Base-by-base conservation (phyloP, 2,888 invertebrate species). In the Platycnemis pennipes region DNA sequence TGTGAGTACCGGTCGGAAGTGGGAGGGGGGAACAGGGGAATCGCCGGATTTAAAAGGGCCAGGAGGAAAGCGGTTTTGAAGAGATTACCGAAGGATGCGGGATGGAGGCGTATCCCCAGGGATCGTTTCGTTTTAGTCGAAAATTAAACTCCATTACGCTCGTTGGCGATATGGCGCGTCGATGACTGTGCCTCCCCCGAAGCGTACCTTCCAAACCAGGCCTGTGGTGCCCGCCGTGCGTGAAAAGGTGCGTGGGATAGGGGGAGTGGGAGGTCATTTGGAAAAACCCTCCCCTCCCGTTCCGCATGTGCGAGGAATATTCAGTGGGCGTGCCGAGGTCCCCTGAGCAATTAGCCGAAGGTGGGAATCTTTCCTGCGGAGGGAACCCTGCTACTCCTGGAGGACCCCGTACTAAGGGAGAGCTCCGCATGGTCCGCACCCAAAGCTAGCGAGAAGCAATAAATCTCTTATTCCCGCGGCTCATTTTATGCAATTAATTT, bases 71-170 rank as follows among this genome's bases (percentile, higher is more conserved):
- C 77, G 44, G 45, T 91, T 69, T 63, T 63, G 91, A 91, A 37
- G 53, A 89, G 89, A 37, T 53, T 91, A 91, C 63, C 42, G 37
- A 37, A 91, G 91, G 63, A 63, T 5, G 56, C 44, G 91, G 91
- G 44, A 91, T 91, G 5, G 91, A 91, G 91, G 63, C 69, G 63
- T 44, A 77, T 44, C 44, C 91, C 91, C 11, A 11, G 91, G 45
- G 91, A 56, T 91, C 63, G 63, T 63, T 91, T 91, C 63, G 44
- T 91, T 91, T 69, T 69, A 69, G 91, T 91, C 63, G 91, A 91
- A 87, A 91, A 91, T 91, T 91, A 63, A 91, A 91, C 63, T 91
- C 91, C 91, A 91, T 91, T 91, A 91, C 56, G 63, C 91, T 56
- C 91, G 63, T 91, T 45, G 91, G 89, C 56, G 89, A 53, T 37